Evolutionary conservation across 1,140 invertebrate species (phyloP), one percentile per base, ranked within the genome.

Genomic region (Popillia japonica): DNA sequence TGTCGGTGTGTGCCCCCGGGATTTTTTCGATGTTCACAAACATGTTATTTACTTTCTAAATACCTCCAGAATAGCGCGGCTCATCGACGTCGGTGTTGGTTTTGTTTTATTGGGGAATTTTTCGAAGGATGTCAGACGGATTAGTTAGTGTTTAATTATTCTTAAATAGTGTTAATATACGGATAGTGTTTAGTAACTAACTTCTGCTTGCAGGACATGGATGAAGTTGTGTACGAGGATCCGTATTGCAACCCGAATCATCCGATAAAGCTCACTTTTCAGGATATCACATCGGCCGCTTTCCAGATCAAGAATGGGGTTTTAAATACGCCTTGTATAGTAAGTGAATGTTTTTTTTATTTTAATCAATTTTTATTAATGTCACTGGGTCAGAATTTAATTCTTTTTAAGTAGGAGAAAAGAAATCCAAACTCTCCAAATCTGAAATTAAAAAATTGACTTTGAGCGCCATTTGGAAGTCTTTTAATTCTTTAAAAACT

Each of bases 241-340:
- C 92, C 93, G 22, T 91, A 90, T 85, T 97, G 96, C 86, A 90
- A 96, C 83, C 94, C 94, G 40, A 89, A 92, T 0, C 90, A 92
- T 64, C 96, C 96, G 0, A 88, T 91, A 40, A 89, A 87, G 79
- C 91, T 98, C 20, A 90, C 90, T 4, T 98, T 98, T 86, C 92
- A 96, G 83, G 96, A 98, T 85, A 92, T 98, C 20, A 96, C 95
- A 14, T 95, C 94, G 7, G 96, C 96, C 0, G 94, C 96, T 0
- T 98, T 93, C 85, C 93, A 95, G 84, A 96, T 98, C 44, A 95
- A 94, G 85, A 91, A 89, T 82, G 96, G 96, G 14, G 92, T 98
- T 64, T 88, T 93, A 59, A 90, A 92, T 79, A 97, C 96, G 48
- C 95, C 96, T 55, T 97, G 96, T 85, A 91, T 92, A 81, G 95